These are phyloP conservation scores for Girardia tigrina DNA, from an alignment of 2,888 invertebrate species.

Conservation along the genomic window DNA sequence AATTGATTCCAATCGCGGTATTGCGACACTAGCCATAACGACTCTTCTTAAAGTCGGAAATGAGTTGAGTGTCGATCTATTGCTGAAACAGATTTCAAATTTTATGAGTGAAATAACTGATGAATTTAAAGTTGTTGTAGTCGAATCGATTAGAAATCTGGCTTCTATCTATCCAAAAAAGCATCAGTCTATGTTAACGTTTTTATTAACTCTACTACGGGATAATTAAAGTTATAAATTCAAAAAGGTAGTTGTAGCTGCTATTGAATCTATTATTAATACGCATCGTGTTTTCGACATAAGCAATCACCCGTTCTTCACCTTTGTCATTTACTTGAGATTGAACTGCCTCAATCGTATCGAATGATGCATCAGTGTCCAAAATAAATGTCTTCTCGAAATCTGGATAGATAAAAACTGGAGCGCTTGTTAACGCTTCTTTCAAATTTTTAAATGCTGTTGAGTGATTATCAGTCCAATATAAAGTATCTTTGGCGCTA, in stretches of 20 bases:
- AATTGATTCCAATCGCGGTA: conserved; percentile 79
- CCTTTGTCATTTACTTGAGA: too few species aligned
- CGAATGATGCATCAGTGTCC: too few species aligned
- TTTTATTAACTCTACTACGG: conserved; percentile 84
- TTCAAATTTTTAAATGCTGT: too few species aligned
- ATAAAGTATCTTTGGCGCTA: too few species aligned
- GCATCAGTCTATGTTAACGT: conserved; percentile 83
- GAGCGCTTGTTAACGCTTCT: too few species aligned
- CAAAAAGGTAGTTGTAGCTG: conserved; percentile 93
- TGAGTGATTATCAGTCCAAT: too few species aligned
- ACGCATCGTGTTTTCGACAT: too few species aligned
- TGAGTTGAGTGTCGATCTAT: conserved; percentile 85
- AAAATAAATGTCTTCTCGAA: too few species aligned
- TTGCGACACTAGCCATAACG: conserved; percentile 93
- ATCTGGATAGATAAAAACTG: too few species aligned
- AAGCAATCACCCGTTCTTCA: too few species aligned
- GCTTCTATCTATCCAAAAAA: conserved; percentile 92
- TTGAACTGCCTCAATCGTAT: too few species aligned
- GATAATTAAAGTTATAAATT: conserved; percentile 92
- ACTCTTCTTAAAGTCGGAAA: conserved; percentile 78
- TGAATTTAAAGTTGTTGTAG: conserved; percentile 96
- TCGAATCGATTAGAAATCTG: conserved; percentile 67
- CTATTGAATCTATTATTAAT: conserved; percentile 90
- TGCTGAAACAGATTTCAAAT: conserved; percentile 96
- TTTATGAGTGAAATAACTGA: conserved; percentile 98